A percentile compares a stretch with the other conserved stretches of the same genome.
These are phyloP conservation scores for Penaeus monodon DNA, from an alignment of 2,888 invertebrate genomes.

Conservation along the genomic window DNA sequence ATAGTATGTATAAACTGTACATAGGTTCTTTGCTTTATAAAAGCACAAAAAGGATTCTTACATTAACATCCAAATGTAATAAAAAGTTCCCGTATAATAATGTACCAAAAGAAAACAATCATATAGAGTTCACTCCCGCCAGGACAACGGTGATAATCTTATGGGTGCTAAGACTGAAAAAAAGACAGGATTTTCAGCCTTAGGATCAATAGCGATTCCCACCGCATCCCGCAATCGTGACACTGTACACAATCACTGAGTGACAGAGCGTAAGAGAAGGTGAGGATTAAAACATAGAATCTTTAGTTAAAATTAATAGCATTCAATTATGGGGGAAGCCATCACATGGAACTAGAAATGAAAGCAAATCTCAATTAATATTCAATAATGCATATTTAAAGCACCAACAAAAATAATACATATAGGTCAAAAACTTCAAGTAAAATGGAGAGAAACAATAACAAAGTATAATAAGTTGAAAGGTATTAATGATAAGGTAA, in stretches of 20 bases:
- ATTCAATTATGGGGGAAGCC: constrained; percentile 24
- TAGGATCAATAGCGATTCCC: too few species aligned
- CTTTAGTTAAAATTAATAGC: constrained; percentile 12
- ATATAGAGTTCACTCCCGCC: too few species aligned
- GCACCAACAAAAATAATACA: constrained; percentile 52
- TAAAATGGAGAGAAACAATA: not conserved
- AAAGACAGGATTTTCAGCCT: too few species aligned
- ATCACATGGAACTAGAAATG: constrained; percentile 27
- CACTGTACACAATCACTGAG: constrained; percentile 28
- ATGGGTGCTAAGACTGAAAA: too few species aligned
- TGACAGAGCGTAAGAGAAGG: constrained; percentile 10
- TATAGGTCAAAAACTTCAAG: constrained; percentile 43
- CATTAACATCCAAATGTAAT: constrained; percentile 42
- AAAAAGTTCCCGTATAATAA: not conserved
- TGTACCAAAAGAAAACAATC: too few species aligned
- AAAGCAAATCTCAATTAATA: constrained; percentile 32
- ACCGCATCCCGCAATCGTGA: not conserved
- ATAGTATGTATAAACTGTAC: constrained; percentile 54
- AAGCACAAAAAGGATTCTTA: constrained; percentile 44
- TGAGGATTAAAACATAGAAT: constrained; percentile 9
- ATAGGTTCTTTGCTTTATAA: constrained; percentile 54
- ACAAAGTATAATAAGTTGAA: not conserved
- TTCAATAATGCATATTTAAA: constrained; percentile 54
- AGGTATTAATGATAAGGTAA: too few species aligned
- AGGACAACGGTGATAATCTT: too few species aligned